A percentile compares a stretch with the other conserved stretches of the same genome.
phyloP scores from a whole-genome alignment of 2,888 invertebrate genomes.

The Lasius platythorax region DNA sequence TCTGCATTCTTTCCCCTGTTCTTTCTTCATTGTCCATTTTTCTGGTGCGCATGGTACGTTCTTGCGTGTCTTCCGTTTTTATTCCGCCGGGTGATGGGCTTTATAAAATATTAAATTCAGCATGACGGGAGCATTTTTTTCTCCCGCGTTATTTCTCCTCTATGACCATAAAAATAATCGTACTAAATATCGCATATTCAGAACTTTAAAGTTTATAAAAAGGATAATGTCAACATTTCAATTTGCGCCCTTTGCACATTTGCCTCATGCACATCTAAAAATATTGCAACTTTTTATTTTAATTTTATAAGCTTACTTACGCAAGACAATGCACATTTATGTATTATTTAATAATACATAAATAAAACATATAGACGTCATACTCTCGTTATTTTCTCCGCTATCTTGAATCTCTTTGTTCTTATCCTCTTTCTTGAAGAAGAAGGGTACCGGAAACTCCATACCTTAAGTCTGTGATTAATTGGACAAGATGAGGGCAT shows the following conservation, averaged over 20 bases:
- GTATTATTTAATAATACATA: background rate
- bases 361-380: background rate
- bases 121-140: conserved; percentile 41
- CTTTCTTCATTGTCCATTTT: conserved; percentile 46
- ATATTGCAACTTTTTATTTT: background rate
- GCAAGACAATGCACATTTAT: background rate
- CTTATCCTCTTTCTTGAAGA: conserved; percentile 45
- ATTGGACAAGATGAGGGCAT: conserved; percentile 41
- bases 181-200: conserved; percentile 10
- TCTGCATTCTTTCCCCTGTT: conserved; percentile 66
- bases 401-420: conserved; percentile 18
- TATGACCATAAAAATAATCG: conserved; percentile 24
- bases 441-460: conserved; percentile 51
- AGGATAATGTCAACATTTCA: background rate
- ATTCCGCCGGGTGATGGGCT: conserved; percentile 30
- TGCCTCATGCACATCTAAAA: background rate
- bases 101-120: conserved; percentile 50
- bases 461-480: conserved; percentile 40
- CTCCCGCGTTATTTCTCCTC: conserved; percentile 1
- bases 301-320: background rate
- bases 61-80: conserved; percentile 45
- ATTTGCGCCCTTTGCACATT: background rate
- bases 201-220: background rate
- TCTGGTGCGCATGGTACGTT: conserved; percentile 34
- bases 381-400: background rate